A percentile compares a stretch with the other conserved stretches of the same genome.
Evolutionary conservation across 37 sponge, comb jelly and placozoan species (phyloP).

Genomic region (Geodia barretti): DNA sequence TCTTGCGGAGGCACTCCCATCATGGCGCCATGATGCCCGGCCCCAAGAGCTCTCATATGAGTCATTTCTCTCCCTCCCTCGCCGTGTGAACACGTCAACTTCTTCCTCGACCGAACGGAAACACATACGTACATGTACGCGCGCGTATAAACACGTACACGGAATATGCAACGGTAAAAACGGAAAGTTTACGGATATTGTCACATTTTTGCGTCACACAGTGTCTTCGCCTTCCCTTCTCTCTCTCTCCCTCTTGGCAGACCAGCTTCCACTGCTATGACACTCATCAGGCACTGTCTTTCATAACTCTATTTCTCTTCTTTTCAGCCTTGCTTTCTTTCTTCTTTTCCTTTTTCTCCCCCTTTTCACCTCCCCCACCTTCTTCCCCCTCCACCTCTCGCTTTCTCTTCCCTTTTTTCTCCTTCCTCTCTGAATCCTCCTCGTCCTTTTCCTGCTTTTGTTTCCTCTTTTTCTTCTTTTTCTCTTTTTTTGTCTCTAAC

Average conservation of each 20-base stretch:
- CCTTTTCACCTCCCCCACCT: not conserved
- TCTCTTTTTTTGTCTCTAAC: not conserved
- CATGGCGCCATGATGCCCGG: not conserved
- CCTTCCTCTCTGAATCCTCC: not conserved
- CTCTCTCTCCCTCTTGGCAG: not conserved
- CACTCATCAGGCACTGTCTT: not conserved
- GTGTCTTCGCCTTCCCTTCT: conserved; percentile 1
- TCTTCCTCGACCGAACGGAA: not conserved
- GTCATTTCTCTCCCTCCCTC: not conserved
- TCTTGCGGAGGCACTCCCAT: not conserved
- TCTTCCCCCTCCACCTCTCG: not conserved
- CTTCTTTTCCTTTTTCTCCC: not conserved
- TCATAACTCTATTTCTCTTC: not conserved
- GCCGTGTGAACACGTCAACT: no score
- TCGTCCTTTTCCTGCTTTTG: not conserved
- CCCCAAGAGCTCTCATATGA: no score
- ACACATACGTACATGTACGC: not conserved
- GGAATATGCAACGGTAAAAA: not conserved
- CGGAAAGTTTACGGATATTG: not conserved
- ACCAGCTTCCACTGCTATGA: not conserved
- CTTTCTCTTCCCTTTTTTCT: not conserved
- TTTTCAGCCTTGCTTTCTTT: not conserved
- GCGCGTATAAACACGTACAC: not conserved
- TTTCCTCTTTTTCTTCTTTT: not conserved
- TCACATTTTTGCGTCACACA: no score